These are phyloP conservation scores for Monoplex corrugatus DNA, from an alignment of 2,888 invertebrate species.

Conservation along the genomic window DNA sequence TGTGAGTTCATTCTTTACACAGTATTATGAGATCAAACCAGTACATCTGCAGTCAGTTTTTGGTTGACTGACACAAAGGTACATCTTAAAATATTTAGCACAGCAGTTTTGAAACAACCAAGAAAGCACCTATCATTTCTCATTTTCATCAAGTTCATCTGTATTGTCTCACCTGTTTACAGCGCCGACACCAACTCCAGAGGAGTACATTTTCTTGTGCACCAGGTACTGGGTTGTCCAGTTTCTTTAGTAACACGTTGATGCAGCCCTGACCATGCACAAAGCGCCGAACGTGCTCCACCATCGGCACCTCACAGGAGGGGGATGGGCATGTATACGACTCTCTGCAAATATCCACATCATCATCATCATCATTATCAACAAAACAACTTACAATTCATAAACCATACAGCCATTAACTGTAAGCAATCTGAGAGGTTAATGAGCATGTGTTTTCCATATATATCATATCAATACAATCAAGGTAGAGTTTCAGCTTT, in stretches of 20 bases:
- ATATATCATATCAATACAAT: too few species aligned
- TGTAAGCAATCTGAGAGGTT: too few species aligned
- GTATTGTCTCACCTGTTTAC: slow-evolving; percentile 82
- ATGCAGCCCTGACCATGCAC: slow-evolving; percentile 93
- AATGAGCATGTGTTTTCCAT: too few species aligned
- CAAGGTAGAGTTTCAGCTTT: too few species aligned
- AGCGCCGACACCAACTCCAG: slow-evolving; percentile 91
- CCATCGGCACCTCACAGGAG: slow-evolving; percentile 91
- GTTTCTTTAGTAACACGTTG: slow-evolving; percentile 86
- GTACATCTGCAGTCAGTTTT: too few species aligned
- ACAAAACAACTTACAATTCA: not conserved
- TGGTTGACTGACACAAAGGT: too few species aligned
- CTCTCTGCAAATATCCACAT: slow-evolving; percentile 82
- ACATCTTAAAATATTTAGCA: too few species aligned
- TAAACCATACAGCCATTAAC: not conserved
- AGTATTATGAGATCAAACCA: too few species aligned
- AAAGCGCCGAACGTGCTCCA: slow-evolving; percentile 93
- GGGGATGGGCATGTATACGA: slow-evolving; percentile 91
- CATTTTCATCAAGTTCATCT: too few species aligned
- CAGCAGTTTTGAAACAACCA: too few species aligned
- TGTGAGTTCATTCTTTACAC: too few species aligned
- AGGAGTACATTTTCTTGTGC: slow-evolving; percentile 85
- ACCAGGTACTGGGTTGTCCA: slow-evolving; percentile 82
- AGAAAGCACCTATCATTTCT: too few species aligned
- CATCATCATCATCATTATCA: not conserved